A percentile compares a stretch with the other conserved stretches of the same genome.
Evolutionary conservation across 2,888 invertebrate genomes (phyloP).

Genomic region (Tigriopus californicus): DNA sequence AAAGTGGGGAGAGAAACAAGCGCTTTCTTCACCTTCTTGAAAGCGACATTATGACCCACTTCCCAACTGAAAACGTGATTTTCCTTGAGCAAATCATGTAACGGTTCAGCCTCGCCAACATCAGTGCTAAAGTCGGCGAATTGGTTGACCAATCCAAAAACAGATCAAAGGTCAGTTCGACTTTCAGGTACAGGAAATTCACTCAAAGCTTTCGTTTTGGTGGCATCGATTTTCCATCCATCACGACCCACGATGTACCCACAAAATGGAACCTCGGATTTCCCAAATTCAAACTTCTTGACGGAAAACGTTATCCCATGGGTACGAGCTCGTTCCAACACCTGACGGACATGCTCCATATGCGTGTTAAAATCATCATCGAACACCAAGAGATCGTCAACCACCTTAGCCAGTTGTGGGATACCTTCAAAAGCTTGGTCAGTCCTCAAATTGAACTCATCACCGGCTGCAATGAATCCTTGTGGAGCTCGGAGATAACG

Average conservation of each 20-base stretch:
- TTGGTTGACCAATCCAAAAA: not conserved
- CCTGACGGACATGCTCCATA: not conserved
- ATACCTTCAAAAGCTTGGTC: slow-evolving; percentile 11
- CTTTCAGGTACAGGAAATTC: no score
- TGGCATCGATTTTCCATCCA: not conserved
- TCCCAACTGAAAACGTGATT: not conserved
- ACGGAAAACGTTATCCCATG: slow-evolving; percentile 1
- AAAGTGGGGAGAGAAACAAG: not conserved
- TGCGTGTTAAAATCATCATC: not conserved
- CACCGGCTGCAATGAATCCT: slow-evolving; percentile 12
- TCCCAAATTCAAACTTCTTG: slow-evolving; percentile 1
- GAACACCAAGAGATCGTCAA: not conserved
- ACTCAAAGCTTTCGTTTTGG: no score
- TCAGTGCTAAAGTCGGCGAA: not conserved
- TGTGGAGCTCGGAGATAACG: slow-evolving; percentile 2
- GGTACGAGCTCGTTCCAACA: not conserved
- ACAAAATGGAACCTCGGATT: not conserved
- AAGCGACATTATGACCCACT: not conserved
- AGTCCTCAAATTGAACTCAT: slow-evolving; percentile 4
- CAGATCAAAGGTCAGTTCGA: no score
- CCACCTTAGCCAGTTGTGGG: slow-evolving; percentile 8
- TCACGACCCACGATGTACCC: not conserved
- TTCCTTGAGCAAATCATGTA: not conserved
- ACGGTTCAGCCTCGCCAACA: not conserved
- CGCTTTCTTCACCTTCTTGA: not conserved